Base-by-base conservation (phyloP, 2,113 vertebrate species). In the Cathartes aura region DNA sequence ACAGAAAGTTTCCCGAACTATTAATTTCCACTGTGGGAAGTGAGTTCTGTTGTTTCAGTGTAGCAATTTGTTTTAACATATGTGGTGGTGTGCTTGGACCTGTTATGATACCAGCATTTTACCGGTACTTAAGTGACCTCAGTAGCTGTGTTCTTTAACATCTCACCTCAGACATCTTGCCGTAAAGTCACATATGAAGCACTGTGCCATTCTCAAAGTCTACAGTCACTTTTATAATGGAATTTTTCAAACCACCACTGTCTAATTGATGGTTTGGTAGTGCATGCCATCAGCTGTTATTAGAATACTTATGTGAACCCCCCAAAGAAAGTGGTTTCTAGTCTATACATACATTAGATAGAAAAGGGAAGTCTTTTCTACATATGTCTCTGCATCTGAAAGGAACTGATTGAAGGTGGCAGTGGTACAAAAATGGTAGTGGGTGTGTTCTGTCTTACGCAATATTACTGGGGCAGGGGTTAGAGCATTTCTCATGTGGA, bases 51-150 rank as follows among this genome's bases (percentile, higher is more conserved):
- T 78, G 42, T 85, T 93, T 75, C 42, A 42, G 6, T 18, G 2
- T 30, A 58, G 64, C 32, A 59, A 4, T 88, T 85, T 85, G 8
- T 78, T 19, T 11, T 36, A 21, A 48, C 5, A 1, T 76, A 9
- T 2, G 1, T 58, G 10, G 0, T 50, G 30, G 0, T 36, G 12
- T 73, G 20, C 90, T 84, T 34, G 8, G n/a, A 30, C 30, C 22
- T n/a, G 19, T 67, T 87, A 29, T 3, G n/a, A 42, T 47, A 38
- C 19, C 30, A 26, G 26, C 32, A 23, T 79, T 82, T 92, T 63
- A 42, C 12, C 6, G 3, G 19, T n/a, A 27, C 36, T 60, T n/a
- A 22, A 32, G n/a, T 81, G 45, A 53, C 45, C 23, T 73, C 55
- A 53, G 34, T 66, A 66, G 34, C 45, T 30, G 21, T 40, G 3